Evolutionary conservation across 2,888 invertebrate species (phyloP), one percentile per base, ranked within the genome.

Genomic region (Acronicta aceris): DNA sequence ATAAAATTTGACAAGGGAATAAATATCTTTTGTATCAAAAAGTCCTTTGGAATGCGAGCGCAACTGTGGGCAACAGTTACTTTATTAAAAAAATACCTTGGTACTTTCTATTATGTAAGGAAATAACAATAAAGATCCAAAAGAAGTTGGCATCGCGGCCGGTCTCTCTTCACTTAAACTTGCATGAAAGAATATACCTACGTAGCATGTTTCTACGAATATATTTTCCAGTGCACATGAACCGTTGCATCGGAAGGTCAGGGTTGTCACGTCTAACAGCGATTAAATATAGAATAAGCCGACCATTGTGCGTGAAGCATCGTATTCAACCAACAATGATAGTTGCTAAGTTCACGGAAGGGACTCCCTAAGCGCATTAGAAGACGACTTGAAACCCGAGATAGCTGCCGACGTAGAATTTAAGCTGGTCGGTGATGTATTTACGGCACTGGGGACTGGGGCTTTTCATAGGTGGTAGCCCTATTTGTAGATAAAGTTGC

Each of bases 401-500:
- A 42, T 43, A 52, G 38, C 15, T 45, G n/a, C 27, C 36, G 41
- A 43, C 10, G 25, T 40, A 30, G 15, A 45, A 53, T 59, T 49
- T 51, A 54, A 33, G 46, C 15, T 47, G 1, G 40, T 51, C 7
- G 2, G 41, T 40, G 54, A 51, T 25, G 51, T 51, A 33, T 40
- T 17, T 50, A 38, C 42, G 48, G 30, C 41, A 21, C 6, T 42
- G 27, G 45, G 10, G n/a, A 30, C n/a, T 45, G 42, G 13, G 16
- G 21, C 15, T 65, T 36, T 33, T 50, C 42, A 47, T 36, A 50
- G 25, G 54, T 54, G 57, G 43, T 49, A 65, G 40, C 74, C 71
- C 76, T 73, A 53, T 49, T 76, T 50, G 55, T 71, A 85, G 83
- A 88, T 89, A 87, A 86, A 89, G 84, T 89, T 87, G 82, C 82